A percentile compares a stretch with the other conserved stretches of the same genome.
These are phyloP conservation scores for Saguinus midas DNA, from an alignment of 2,113 vertebrate species.

Conservation along the genomic window DNA sequence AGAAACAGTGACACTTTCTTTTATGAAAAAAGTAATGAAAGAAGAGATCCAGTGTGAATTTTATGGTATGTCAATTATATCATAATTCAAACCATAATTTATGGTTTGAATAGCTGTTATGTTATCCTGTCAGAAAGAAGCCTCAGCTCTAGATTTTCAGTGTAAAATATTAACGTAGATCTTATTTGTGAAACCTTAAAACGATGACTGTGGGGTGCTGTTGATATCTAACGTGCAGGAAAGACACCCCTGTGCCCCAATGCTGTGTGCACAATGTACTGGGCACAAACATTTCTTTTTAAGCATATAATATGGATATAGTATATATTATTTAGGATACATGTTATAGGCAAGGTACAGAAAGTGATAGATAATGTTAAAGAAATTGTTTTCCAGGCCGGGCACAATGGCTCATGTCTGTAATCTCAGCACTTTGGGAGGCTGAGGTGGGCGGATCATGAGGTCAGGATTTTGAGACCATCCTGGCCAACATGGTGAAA, in stretches of 20 bases:
- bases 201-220: not conserved
- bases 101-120: not conserved
- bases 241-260: not conserved
- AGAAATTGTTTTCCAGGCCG: not conserved
- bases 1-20: conserved; percentile 6
- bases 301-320: not conserved
- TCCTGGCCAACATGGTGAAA: no score
- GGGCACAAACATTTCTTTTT: not conserved
- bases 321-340: not conserved
- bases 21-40: fast-evolving
- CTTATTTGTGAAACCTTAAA: not conserved
- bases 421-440: no score
- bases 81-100: not conserved
- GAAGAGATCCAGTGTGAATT: not conserved
- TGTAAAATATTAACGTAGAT: not conserved
- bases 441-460: no score
- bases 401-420: no score
- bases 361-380: not conserved
- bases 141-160: not conserved
- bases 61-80: not conserved
- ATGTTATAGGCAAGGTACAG: not conserved
- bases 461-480: no score
- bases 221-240: not conserved
- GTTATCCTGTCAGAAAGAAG: not conserved
- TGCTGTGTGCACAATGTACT: not conserved